Evolutionary conservation across 2,888 invertebrate genomes (phyloP).

Genomic region (Pelosia muscerda): DNA sequence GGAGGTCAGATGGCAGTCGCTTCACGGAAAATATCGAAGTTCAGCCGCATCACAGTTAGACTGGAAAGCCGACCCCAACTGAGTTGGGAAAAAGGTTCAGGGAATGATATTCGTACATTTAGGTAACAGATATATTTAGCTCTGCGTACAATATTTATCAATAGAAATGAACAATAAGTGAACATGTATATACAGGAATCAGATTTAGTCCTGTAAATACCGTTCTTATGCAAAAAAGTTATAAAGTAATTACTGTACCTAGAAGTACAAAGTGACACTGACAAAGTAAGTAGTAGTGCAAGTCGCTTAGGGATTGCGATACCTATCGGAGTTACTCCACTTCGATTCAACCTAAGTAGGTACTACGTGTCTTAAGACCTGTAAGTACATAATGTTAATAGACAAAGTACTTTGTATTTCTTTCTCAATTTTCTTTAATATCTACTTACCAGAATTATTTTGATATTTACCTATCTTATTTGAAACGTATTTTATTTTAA

Average conservation of each 20-base stretch:
- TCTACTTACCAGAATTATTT: not conserved
- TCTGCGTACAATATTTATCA: too few relatives aligned
- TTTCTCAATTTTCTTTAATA: not conserved
- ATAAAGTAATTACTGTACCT: not conserved
- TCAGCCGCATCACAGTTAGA: too few relatives aligned
- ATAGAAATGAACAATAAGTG: too few relatives aligned
- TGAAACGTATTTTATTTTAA: not conserved
- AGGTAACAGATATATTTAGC: too few relatives aligned
- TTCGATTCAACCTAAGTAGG: constrained; percentile 12
- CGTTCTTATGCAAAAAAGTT: not conserved
- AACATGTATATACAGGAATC: too few relatives aligned
- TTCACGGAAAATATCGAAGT: too few relatives aligned
- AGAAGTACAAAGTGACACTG: constrained; percentile 1
- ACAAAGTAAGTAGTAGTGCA: constrained; percentile 15
- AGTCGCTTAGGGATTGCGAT: constrained; percentile 26
- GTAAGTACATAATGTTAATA: not conserved
- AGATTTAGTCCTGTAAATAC: too few relatives aligned
- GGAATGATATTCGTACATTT: too few relatives aligned
- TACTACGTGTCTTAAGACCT: constrained; percentile 17
- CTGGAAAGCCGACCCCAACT: too few relatives aligned
- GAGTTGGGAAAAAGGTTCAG: too few relatives aligned
- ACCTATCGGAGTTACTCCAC: constrained; percentile 15
- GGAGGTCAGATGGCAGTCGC: too few relatives aligned
- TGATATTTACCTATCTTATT: too few relatives aligned
- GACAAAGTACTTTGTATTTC: not conserved